Evolutionary conservation across 2,797 vertebrate genomes (phyloP).

Genomic region (Scyliorhinus canicula): DNA sequence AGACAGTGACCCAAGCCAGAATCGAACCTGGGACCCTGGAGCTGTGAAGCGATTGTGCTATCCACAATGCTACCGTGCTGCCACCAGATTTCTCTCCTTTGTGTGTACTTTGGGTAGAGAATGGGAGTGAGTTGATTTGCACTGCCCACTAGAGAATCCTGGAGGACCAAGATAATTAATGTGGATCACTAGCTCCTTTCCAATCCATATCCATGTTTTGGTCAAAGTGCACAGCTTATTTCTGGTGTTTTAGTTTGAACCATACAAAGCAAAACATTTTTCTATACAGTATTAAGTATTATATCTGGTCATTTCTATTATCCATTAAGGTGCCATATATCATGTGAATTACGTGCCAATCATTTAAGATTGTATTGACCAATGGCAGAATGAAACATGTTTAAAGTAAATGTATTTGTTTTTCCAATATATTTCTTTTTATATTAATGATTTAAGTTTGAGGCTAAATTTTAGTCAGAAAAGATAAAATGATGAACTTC

Average conservation of each 20-base stretch:
- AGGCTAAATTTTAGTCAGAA: neutral
- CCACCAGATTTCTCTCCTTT: neutral
- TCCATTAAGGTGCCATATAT: neutral
- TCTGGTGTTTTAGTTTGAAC: neutral
- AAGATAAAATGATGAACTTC: neutral
- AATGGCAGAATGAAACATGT: neutral
- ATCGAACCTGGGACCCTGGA: no score
- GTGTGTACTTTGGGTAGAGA: neutral
- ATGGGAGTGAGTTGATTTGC: neutral
- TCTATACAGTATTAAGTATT: neutral
- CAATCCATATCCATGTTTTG: neutral
- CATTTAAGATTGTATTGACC: neutral
- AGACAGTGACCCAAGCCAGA: no score
- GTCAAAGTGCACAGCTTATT: neutral
- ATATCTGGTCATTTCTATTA: neutral
- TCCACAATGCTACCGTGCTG: no score
- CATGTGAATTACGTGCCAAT: neutral
- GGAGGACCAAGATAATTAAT: neutral
- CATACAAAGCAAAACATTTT: neutral
- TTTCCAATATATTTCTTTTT: neutral
- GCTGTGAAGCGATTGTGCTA: no score
- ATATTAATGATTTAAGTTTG: neutral
- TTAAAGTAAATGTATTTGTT: neutral
- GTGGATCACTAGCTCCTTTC: neutral
- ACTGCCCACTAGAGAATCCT: neutral